Evolutionary conservation across 2,797 vertebrate species (phyloP).

Genomic region (Thalassophryne amazonica): DNA sequence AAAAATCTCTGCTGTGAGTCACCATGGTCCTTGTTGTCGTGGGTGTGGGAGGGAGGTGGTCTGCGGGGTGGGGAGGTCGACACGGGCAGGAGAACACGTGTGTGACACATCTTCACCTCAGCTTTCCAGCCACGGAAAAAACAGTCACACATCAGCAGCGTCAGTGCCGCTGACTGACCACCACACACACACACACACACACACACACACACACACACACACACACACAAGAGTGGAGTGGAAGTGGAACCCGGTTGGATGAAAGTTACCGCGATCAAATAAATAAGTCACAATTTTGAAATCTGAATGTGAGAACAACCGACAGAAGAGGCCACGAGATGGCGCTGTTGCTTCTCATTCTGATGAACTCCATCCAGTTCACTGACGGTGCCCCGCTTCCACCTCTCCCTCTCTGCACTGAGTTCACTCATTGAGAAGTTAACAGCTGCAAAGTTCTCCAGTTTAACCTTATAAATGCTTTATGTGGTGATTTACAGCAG

Average conservation of each 20-base stretch:
- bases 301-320: neutral
- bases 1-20: constrained; percentile 15
- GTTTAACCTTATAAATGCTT: constrained; percentile 77
- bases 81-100: constrained; percentile 46
- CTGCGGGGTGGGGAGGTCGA: constrained; percentile 18
- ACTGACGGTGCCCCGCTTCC: constrained; percentile 8
- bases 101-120: constrained; percentile 49
- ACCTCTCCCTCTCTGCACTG: constrained; percentile 25
- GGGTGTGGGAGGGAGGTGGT: constrained; percentile 44
- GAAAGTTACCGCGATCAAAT: no score
- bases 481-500: constrained; percentile 70
- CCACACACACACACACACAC: no score
- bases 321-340: constrained; percentile 35
- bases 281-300: constrained; percentile 3
- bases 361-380: neutral
- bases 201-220: no score
- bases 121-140: constrained; percentile 43
- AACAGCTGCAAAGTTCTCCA: constrained; percentile 66
- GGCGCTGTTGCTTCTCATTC: constrained; percentile 66
- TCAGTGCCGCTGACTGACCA: constrained; percentile 29
- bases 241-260: no score
- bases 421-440: constrained; percentile 72
- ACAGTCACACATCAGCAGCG: constrained; percentile 31
- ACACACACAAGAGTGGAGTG: no score
- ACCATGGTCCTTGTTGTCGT: neutral